A percentile compares a stretch with the other conserved stretches of the same genome.
These are phyloP conservation scores for Lamellibrachia columna DNA, from an alignment of 2,888 invertebrate species.

Conservation along the genomic window DNA sequence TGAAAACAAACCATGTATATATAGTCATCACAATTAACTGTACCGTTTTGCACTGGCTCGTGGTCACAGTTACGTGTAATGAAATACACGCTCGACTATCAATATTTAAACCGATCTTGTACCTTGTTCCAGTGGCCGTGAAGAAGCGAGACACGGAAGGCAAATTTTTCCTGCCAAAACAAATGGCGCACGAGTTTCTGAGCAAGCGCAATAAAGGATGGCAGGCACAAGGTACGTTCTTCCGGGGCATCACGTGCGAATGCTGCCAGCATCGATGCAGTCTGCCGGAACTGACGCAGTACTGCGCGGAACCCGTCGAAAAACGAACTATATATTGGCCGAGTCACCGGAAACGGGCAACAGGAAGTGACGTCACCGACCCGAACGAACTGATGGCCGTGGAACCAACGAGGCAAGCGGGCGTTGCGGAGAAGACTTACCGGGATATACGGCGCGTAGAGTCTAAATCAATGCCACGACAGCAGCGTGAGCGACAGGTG, in stretches of 20 bases:
- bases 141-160: neutral
- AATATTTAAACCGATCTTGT: neutral
- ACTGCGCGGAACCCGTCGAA: constrained; percentile 31
- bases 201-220: neutral
- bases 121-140: neutral
- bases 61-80: neutral
- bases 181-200: neutral
- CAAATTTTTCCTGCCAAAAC: neutral
- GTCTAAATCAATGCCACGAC: neutral
- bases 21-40: too few relatives aligned
- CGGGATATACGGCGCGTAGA: neutral
- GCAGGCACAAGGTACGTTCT: neutral
- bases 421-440: neutral
- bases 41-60: neutral
- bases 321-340: neutral
- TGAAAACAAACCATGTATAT: too few relatives aligned
- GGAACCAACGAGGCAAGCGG: neutral
- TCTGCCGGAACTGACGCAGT: constrained; percentile 30
- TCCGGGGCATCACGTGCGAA: constrained; percentile 34
- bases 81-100: neutral
- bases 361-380: neutral
- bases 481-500: neutral
- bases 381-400: neutral
- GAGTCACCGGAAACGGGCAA: neutral
- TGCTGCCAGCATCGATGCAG: constrained; percentile 33